These are phyloP conservation scores for Lepisosteus osseus DNA, from an alignment of 2,113 vertebrate species.

Conservation along the genomic window DNA sequence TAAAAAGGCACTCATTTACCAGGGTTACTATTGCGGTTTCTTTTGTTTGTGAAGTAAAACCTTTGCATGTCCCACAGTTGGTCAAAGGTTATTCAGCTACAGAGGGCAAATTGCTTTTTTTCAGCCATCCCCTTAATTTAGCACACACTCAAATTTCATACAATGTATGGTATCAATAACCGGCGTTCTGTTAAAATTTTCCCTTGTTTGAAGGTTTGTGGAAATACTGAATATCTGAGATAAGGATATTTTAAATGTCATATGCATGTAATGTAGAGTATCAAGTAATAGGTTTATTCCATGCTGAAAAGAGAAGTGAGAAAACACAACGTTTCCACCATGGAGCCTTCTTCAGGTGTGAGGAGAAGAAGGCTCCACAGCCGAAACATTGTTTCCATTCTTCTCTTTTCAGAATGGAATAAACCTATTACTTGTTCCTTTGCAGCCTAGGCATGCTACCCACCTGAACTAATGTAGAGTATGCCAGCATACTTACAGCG, in stretches of 20 bases:
- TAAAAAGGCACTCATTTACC: constrained; percentile 45
- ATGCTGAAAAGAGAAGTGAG: no score
- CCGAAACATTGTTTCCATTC: no score
- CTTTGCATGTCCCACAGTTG: constrained; percentile 55
- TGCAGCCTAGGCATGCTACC: no score
- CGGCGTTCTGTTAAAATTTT: neutral
- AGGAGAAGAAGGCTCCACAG: no score
- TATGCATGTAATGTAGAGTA: neutral
- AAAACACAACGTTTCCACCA: no score
- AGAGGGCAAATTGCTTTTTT: constrained; percentile 13
- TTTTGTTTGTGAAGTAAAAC: constrained; percentile 61
- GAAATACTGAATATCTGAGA: neutral
- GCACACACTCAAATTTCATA: constrained; percentile 28
- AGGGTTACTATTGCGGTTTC: constrained; percentile 61
- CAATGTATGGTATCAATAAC: neutral
- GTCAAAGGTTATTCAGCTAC: constrained; percentile 58
- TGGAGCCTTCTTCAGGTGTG: no score
- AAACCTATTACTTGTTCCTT: no score
- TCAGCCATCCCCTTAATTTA: constrained; percentile 16
- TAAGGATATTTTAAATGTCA: neutral
- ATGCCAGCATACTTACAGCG: neutral
- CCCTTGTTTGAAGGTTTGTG: neutral
- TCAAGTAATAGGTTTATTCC: no score
- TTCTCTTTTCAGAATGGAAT: no score
- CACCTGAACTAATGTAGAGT: neutral